Conservation (phyloP, 2,797 vertebrate species). For the Paratrypauchen microcephalus region DNA sequence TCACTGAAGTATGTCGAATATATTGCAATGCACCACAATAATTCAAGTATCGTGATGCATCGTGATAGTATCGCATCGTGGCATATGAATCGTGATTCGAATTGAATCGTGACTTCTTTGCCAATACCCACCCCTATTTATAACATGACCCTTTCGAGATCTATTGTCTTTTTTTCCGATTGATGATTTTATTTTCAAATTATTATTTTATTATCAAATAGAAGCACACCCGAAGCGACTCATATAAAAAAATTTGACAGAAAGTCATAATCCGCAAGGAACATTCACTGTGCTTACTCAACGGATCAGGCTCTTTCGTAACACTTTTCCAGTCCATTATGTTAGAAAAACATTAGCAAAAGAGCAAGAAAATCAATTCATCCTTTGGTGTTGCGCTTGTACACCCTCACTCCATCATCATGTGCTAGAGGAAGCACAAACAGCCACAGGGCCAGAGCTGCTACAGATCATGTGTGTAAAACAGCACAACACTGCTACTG, state of each 20-base stretch:
- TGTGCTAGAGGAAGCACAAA: slow-evolving; percentile 30
- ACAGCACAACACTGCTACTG: slow-evolving; percentile 38
- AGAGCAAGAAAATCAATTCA: slow-evolving; percentile 13
- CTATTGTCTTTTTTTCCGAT: neutral
- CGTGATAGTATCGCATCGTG: too few relatives aligned
- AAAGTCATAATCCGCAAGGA: neutral
- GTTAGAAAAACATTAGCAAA: slow-evolving; percentile 22
- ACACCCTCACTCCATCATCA: slow-evolving; percentile 30
- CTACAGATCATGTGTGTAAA: slow-evolving; percentile 38
- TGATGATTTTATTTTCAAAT: neutral
- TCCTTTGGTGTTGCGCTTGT: slow-evolving; percentile 13
- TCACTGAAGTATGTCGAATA: too few relatives aligned
- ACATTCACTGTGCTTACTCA: neutral
- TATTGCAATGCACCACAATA: too few relatives aligned
- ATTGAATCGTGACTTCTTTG: too few relatives aligned
- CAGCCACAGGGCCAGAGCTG: slow-evolving; percentile 22
- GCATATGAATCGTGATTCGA: too few relatives aligned
- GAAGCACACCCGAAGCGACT: neutral
- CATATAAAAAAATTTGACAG: neutral
- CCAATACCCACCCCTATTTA: too few relatives aligned
- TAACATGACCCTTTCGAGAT: too few relatives aligned
- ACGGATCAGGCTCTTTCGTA: slow-evolving; percentile 4
- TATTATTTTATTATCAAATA: too few relatives aligned
- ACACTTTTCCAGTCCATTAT: slow-evolving; percentile 19
- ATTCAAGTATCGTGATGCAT: too few relatives aligned